These are phyloP conservation scores for Microcebus lehilahytsara DNA, from an alignment of 2,113 vertebrate species.

Conservation along the genomic window DNA sequence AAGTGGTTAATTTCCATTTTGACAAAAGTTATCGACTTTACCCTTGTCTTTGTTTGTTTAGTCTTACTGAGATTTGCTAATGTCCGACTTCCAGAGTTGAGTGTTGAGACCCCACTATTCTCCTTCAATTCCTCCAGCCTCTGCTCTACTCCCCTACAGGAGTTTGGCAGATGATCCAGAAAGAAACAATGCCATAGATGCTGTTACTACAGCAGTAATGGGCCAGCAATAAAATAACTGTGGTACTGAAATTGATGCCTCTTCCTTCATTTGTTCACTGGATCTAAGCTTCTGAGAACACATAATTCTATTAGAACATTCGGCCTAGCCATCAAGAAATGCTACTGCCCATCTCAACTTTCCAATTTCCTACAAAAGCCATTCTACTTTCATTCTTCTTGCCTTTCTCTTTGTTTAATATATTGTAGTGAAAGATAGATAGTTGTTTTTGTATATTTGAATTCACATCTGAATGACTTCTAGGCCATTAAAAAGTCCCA, in stretches of 20 bases:
- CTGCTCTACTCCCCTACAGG: too few species aligned
- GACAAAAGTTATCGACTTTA: neutral
- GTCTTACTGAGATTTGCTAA: neutral
- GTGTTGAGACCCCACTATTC: accelerated
- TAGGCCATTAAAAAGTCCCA: neutral
- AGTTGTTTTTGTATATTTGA: neutral
- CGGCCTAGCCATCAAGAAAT: neutral
- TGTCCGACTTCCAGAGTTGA: neutral
- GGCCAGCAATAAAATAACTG: neutral
- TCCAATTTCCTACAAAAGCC: neutral
- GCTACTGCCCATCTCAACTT: neutral
- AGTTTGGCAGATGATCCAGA: neutral
- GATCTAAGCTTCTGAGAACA: neutral
- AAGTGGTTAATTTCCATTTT: neutral
- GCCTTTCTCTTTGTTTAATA: neutral
- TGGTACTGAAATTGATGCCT: neutral
- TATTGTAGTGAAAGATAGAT: neutral
- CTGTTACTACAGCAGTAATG: neutral
- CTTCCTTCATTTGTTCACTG: neutral
- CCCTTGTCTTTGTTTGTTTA: neutral
- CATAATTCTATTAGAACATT: neutral
- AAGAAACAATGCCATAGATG: too few species aligned
- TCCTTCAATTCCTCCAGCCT: neutral
- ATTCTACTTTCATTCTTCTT: neutral
- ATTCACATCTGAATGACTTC: neutral